A percentile compares a stretch with the other conserved stretches of the same genome.
phyloP scores from a whole-genome alignment of 2,888 invertebrate genomes.

The Osedax frankpressi region DNA sequence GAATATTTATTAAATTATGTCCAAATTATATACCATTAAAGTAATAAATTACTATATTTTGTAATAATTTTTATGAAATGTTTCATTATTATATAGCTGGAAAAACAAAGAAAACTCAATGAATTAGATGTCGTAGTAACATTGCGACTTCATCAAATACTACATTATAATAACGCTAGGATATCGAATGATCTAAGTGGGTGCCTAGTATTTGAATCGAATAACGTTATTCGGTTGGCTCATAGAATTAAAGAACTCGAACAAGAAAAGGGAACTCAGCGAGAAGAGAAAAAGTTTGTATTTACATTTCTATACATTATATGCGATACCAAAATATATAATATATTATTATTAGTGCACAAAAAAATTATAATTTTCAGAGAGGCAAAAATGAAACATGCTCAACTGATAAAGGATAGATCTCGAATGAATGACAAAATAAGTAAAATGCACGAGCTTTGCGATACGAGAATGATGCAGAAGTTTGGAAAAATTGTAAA shows the following conservation, averaged over 20 bases:
- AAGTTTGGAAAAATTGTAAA: slow-evolving; percentile 45
- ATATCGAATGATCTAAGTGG: slow-evolving; percentile 40
- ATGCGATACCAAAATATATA: too few species aligned
- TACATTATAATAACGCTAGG: slow-evolving; percentile 37
- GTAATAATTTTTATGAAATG: neutral
- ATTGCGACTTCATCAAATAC: slow-evolving; percentile 43
- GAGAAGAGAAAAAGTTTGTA: slow-evolving; percentile 41
- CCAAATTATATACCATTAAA: too few species aligned
- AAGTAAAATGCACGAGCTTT: slow-evolving; percentile 37
- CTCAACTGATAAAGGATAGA: slow-evolving; percentile 43
- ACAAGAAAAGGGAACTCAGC: slow-evolving; percentile 42
- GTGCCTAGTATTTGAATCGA: slow-evolving; percentile 42
- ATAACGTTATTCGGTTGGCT: slow-evolving; percentile 36
- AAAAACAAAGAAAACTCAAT: slow-evolving; percentile 59
- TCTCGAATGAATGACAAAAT: slow-evolving; percentile 39
- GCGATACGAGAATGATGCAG: slow-evolving; percentile 42
- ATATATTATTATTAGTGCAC: too few species aligned
- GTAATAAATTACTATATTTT: neutral
- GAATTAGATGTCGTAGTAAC: slow-evolving; percentile 54
- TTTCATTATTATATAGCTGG: slow-evolving; percentile 34
- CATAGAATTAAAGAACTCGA: slow-evolving; percentile 44
- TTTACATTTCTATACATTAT: too few species aligned
- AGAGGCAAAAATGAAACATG: slow-evolving; percentile 41
- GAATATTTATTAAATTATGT: too few species aligned
- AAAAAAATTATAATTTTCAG: slow-evolving; percentile 27